Conservation (phyloP, 2,797 vertebrate genomes). For the Tragelaphus eurycerus region DNA sequence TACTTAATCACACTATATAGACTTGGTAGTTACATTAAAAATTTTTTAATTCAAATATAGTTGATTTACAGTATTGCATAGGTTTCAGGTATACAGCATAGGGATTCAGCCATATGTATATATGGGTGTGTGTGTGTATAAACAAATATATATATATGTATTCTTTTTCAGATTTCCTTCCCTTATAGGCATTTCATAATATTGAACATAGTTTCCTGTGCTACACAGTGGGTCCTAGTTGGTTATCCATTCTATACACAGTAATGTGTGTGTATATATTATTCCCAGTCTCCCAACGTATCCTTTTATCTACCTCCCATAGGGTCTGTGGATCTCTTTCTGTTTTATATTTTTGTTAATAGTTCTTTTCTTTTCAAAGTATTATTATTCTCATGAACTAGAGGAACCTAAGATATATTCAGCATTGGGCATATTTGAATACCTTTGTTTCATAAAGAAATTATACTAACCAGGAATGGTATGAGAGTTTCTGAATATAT, state of each 20-base stretch:
- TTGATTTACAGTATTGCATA: background rate
- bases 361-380: background rate
- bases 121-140: background rate
- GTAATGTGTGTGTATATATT: background rate
- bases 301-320: background rate
- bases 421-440: background rate
- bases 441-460: background rate
- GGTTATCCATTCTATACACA: background rate
- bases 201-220: background rate
- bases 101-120: background rate
- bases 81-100: background rate
- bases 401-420: conserved; percentile 31
- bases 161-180: background rate
- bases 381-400: background rate
- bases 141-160: background rate
- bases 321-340: background rate
- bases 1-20: background rate
- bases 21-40: background rate
- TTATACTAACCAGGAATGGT: background rate
- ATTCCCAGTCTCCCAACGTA: background rate
- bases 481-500: conserved; percentile 12
- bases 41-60: background rate
- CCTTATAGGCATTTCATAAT: background rate
- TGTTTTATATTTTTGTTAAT: background rate
- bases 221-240: background rate